Evolutionary conservation across 1,140 invertebrate species (phyloP), one percentile per base, ranked within the genome.

Genomic region (Drosophila auraria): DNA sequence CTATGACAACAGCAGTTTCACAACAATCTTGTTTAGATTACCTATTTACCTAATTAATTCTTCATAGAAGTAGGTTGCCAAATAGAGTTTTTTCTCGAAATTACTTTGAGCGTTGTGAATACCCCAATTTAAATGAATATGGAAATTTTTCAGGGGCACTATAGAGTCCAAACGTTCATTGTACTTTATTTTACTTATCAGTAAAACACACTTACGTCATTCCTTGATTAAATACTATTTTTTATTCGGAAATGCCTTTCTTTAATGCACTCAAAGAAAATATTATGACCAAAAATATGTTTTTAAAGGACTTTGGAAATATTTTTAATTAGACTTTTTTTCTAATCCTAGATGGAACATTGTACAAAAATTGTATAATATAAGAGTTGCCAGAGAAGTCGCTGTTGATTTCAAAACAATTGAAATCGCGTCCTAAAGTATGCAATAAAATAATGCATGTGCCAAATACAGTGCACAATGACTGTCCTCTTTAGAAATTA

Each of bases 171-270:
- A 56, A 38, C 4, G 33, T 38, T 5, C 5, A 40, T 12, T 40
- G 54, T 15, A 23, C 20, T 56, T 56, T 23, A 5, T 3, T 56
- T 11, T 1, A 14, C 40, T 45, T 59, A 45, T 45, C 57, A 45
- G 23, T 59, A 9, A 45, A 44, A 8, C 14, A 14, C 7, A 9
- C 40, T 58, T 20, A n/a, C 17, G 54, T 23, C 25, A 23, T 58
- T 25, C 23, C 3, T 8, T 59, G 38, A 27, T 44, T 14, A 27
- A 44, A 59, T 25, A 17, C 0, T 0, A 1, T 9, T 15, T 45
- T 45, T 20, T 25, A 15, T 59, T 59, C 38, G 38, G 38, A 59
- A 59, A 44, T 59, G 15, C 23, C 57, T 27, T 44, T 17, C 5
- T 17, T 27, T 44, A 14, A n/a, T 23, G 11, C 15, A 44, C 23